phyloP scores from a whole-genome alignment of 1,140 invertebrate genomes.

The Coenobita brevimanus region DNA sequence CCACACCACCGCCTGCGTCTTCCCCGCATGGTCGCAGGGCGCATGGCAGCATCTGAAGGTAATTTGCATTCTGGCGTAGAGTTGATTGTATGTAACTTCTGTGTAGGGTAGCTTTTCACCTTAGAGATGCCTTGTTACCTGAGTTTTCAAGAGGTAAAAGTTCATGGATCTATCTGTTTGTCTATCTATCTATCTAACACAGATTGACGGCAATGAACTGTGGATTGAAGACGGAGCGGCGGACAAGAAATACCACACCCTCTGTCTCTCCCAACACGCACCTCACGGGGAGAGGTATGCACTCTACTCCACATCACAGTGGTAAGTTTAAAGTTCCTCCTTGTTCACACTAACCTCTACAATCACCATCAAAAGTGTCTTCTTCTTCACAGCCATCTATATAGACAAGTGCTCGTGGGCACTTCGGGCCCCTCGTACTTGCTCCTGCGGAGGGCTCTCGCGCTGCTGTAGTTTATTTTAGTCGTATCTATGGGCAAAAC shows the following conservation, averaged over 20 bases:
- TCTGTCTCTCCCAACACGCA: constrained; percentile 76
- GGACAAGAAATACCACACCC: constrained; percentile 80
- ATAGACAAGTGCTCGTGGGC: too few species aligned
- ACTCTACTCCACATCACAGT: constrained; percentile 77
- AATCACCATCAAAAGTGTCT: neutral
- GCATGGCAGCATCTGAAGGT: constrained; percentile 77
- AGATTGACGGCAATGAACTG: constrained; percentile 78
- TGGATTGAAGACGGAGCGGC: constrained; percentile 79
- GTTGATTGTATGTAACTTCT: too few species aligned
- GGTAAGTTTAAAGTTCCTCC: too few species aligned
- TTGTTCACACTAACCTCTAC: neutral
- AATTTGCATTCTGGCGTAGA: too few species aligned
- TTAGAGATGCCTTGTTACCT: neutral
- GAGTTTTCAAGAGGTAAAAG: too few species aligned
- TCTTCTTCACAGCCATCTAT: too few species aligned
- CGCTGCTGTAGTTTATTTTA: too few species aligned
- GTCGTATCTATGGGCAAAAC: too few species aligned
- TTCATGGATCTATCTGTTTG: neutral
- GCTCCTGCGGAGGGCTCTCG: too few species aligned
- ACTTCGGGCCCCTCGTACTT: too few species aligned
- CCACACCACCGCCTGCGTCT: constrained; percentile 75
- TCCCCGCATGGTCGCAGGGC: constrained; percentile 81
- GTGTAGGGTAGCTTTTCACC: too few species aligned
- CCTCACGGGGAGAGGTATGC: constrained; percentile 74
- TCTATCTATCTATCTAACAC: constrained; percentile 69